phyloP scores from a whole-genome alignment of 1,140 invertebrate species.

The Philotrypesis tridentata region DNA sequence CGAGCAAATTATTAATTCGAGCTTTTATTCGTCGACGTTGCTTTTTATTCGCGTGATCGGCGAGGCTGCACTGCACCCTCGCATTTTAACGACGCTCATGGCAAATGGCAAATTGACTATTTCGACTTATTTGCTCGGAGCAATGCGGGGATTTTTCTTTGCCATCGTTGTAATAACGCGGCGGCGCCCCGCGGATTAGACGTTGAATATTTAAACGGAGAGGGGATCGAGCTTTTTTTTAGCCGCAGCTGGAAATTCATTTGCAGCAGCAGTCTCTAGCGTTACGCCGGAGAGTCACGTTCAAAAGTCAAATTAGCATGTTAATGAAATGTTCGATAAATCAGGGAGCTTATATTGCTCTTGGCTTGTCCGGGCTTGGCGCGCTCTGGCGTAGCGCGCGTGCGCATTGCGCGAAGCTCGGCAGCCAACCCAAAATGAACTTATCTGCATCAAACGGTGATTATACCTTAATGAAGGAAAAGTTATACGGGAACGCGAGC shows the following conservation, averaged over 20 bases:
- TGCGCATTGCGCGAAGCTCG: constrained; percentile 9
- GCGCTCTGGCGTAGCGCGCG: too few relatives aligned
- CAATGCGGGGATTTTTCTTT: too few relatives aligned
- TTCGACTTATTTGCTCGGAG: too few relatives aligned
- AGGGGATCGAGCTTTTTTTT: neutral
- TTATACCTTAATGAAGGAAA: constrained; percentile 66
- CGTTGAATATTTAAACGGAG: constrained; percentile 10
- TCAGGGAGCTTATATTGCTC: constrained; percentile 59
- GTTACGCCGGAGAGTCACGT: constrained; percentile 18
- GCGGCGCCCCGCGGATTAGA: too few relatives aligned
- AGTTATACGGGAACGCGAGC: constrained; percentile 59
- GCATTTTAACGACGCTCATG: too few relatives aligned
- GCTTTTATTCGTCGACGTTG: too few relatives aligned
- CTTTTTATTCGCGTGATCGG: too few relatives aligned
- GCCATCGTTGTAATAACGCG: too few relatives aligned
- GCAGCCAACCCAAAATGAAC: constrained; percentile 60
- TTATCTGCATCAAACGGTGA: constrained; percentile 67
- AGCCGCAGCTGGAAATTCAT: constrained; percentile 36
- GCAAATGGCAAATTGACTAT: too few relatives aligned
- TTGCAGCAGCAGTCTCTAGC: neutral
- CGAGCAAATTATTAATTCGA: too few relatives aligned
- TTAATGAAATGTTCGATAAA: constrained; percentile 65
- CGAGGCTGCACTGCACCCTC: too few relatives aligned
- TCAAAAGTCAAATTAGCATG: constrained; percentile 63
- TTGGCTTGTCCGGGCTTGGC: constrained; percentile 43